phyloP scores from a whole-genome alignment of 2,113 vertebrate species.

The Heloderma charlesbogerti region DNA sequence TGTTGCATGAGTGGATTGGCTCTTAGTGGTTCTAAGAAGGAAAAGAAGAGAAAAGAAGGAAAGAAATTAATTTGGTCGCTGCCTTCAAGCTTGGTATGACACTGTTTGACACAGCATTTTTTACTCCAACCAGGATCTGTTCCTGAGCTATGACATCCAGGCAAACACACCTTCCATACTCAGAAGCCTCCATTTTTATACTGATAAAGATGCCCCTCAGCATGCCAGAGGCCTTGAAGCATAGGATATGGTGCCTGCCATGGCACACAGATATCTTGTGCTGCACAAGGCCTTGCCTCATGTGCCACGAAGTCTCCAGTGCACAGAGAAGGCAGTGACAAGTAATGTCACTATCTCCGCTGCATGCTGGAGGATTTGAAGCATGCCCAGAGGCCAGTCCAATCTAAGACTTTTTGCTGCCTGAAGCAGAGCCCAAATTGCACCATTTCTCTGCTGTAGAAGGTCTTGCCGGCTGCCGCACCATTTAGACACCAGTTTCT shows the following conservation, averaged over 20 bases:
- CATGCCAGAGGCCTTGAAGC: neutral
- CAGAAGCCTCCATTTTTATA: neutral
- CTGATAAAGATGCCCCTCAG: neutral
- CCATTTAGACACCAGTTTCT: no score
- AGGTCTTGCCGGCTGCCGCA: neutral
- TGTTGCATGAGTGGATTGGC: neutral
- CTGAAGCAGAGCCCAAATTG: neutral
- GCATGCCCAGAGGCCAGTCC: neutral
- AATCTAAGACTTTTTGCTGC: neutral
- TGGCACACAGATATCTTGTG: neutral
- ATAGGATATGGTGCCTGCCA: neutral
- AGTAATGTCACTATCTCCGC: neutral
- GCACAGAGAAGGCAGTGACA: neutral
- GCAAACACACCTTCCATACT: neutral
- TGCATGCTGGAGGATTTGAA: neutral
- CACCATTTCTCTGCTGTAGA: neutral
- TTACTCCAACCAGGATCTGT: neutral
- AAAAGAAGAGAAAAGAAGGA: neutral
- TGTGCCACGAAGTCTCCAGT: neutral
- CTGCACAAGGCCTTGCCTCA: no score
- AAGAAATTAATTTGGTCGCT: neutral
- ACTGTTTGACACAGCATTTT: neutral
- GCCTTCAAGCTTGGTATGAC: neutral
- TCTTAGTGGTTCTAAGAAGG: neutral
- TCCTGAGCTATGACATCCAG: neutral